Evolutionary conservation across 2,113 vertebrate genomes (phyloP).

Genomic region (Pteronura brasiliensis): DNA sequence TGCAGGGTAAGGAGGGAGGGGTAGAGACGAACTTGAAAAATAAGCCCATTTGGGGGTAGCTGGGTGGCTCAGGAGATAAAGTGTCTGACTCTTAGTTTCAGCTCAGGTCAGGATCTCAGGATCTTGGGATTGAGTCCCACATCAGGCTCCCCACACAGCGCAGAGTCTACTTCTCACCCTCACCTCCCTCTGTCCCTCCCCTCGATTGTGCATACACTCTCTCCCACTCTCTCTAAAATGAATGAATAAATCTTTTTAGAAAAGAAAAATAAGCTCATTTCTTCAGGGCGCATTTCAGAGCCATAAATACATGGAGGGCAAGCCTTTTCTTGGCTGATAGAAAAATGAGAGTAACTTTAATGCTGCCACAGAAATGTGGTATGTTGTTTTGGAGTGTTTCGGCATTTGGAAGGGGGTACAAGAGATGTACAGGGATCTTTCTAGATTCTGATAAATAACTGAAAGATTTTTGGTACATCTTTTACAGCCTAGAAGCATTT

Average conservation of each 20-base stretch:
- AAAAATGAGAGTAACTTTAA: conserved; percentile 2
- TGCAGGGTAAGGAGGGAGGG: neutral
- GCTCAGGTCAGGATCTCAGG: no score
- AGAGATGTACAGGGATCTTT: neutral
- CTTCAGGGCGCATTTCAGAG: neutral
- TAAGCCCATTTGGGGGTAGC: no score
- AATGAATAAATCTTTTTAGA: no score
- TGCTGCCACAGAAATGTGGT: neutral
- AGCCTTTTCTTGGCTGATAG: neutral
- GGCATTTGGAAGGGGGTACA: neutral
- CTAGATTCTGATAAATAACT: conserved; percentile 19
- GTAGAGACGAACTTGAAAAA: neutral
- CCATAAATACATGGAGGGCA: neutral
- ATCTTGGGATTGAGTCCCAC: no score
- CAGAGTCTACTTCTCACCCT: no score
- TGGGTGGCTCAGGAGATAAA: no score
- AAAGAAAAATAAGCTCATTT: neutral
- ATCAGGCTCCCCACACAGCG: no score
- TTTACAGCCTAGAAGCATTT: neutral
- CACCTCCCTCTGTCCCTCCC: no score
- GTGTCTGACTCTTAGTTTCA: no score
- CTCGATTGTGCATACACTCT: fast-evolving
- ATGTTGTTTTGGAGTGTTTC: neutral
- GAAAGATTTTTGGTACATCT: neutral
- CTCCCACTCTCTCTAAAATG: no score